Evolutionary conservation across 2,888 invertebrate species (phyloP), one percentile per base, ranked within the genome.

Genomic region (Sesia bembeciformis): DNA sequence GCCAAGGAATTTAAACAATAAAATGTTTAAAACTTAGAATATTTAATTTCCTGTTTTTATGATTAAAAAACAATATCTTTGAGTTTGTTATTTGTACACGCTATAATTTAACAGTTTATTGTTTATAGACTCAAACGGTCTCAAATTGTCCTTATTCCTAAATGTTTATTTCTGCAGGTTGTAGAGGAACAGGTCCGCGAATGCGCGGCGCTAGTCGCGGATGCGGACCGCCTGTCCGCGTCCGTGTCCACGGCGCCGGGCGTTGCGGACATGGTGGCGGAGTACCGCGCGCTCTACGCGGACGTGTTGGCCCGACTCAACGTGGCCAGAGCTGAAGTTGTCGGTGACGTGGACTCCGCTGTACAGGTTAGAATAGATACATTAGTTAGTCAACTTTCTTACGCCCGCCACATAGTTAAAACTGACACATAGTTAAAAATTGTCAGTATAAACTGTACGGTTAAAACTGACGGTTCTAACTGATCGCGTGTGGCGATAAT

Each of bases 281-380:
- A 89, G 66, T 89, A 88, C 68, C 75, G 78, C 52, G 83, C 82
- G 3, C 72, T 89, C 50, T 75, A 66, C 58, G 76, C 71, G 0
- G 89, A 89, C 58, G 87, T 89, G 0, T 59, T 71, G 38, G 72
- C 79, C 4, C 61, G 88, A 3, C 69, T 89, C 0, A 68, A 75
- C 41, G 64, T 79, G n/a, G 88, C 88, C 0, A 60, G 84, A 5
- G 81, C 79, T 1, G 83, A 85, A 8, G 70, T 85, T 49, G 68
- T 77, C 2, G 78, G 76, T 0, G 88, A 87, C 43, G 83, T 85
- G 3, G 87, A 88, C 57, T 68, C 74, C 46, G 88, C 88, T 62
- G 78, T 88, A 3, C 89, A 89, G 81, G 88, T 88, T 53, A 65
- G 51, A 40, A 23, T 7, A 23, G n/a, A 40, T 43, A 23, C 23